These are phyloP conservation scores for Ploceus nigricollis DNA, from an alignment of 2,113 vertebrate genomes.

Conservation along the genomic window DNA sequence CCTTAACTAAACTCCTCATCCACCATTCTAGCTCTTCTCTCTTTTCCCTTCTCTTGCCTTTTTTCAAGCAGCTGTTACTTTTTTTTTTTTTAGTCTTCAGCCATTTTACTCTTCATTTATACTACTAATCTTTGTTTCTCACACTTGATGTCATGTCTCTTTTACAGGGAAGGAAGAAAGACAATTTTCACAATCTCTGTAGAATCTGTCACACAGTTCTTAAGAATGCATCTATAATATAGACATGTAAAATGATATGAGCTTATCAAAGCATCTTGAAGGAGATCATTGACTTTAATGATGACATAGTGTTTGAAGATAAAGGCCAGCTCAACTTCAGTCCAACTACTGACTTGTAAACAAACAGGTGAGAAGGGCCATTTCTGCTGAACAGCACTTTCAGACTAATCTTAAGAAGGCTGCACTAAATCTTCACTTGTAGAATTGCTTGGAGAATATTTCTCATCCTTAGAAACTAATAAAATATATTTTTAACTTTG, in stretches of 20 bases:
- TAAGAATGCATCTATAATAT: neutral
- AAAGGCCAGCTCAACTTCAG: neutral
- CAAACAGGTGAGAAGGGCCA: neutral
- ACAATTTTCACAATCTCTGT: neutral
- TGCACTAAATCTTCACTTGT: neutral
- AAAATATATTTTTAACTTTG: neutral
- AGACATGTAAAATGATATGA: neutral
- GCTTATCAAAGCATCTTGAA: neutral
- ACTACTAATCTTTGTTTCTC: neutral
- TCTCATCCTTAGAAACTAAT: neutral
- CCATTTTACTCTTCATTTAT: neutral
- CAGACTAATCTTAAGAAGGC: neutral
- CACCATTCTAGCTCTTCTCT: neutral
- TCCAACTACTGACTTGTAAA: neutral
- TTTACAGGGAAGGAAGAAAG: neutral
- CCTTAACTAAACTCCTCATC: neutral
- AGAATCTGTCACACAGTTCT: neutral
- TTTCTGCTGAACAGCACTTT: neutral
- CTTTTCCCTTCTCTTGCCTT: neutral
- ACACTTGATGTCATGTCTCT: neutral
- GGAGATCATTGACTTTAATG: neutral
- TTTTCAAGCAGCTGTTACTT: neutral
- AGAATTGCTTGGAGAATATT: neutral
- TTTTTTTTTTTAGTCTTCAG: neutral
- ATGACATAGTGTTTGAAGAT: neutral